Base-by-base conservation (phyloP, 2,888 invertebrate genomes). In the Phengaris arion region DNA sequence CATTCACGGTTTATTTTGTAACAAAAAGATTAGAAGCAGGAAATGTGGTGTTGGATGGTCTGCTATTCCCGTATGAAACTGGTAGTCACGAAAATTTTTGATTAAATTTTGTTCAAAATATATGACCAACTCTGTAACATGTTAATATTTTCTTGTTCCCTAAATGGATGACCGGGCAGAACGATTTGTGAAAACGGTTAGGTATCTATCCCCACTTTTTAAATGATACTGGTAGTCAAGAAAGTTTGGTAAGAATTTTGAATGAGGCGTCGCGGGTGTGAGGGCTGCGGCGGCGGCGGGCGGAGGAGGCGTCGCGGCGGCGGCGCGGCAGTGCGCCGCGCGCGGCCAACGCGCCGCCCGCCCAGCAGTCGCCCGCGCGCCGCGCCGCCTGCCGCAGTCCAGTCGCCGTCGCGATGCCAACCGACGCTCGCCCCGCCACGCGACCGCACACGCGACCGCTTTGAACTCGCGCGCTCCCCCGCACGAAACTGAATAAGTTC, bases 401-500 rank as follows among this genome's bases (percentile, higher is more conserved):
- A 64, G 59, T 68, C 82, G 81, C 82, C 82, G 81, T 81, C 82
- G 81, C 81, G 81, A 81, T 80, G 82, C 80, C 82, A 79, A 80
- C 79, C 79, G 80, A 68, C 80, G 75, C 75, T 77, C 79, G 77
- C 80, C 77, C 79, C 79, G 80, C 79, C 81, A 78, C 81, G 81
- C 83, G 81, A 80, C 80, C 78, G 83, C 83, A 85, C 83, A 82
- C 85, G 83, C 85, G 82, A 86, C 85, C 86, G 85, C 86, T 86
- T 83, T 88, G 83, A 86, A 83, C 84, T 80, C 86, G 83, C 86
- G 85, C 87, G 87, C 88, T 84, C 83, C 83, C 83, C 83, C 85
- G 82, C 86, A 86, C 92, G 87, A 93, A 93, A 92, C 93, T 93
- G 93, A 93, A 93, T 93, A 93, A 93, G 91, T 93, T 93, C 92